A percentile compares a stretch with the other conserved stretches of the same genome.
phyloP scores from a whole-genome alignment of 1,140 invertebrate species.

The Cyclargus thomasi region DNA sequence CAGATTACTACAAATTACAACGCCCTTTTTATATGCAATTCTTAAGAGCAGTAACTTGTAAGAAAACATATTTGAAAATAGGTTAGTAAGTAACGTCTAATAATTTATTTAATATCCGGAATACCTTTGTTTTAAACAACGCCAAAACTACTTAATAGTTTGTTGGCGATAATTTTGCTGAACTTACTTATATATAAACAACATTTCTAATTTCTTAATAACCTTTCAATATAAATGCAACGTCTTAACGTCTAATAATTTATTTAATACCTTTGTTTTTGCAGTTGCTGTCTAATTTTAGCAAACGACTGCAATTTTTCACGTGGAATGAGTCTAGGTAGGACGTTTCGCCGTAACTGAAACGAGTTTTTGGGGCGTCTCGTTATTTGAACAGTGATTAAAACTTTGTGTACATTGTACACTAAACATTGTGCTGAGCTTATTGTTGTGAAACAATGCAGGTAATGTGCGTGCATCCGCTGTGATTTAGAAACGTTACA shows the following conservation, averaged over 20 bases:
- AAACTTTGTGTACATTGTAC: background rate
- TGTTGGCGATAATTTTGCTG: too few relatives aligned
- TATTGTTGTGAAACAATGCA: background rate
- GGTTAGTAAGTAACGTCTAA: too few relatives aligned
- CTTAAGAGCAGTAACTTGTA: too few relatives aligned
- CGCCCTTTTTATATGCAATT: too few relatives aligned
- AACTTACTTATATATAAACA: too few relatives aligned
- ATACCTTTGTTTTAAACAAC: background rate
- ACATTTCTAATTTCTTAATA: too few relatives aligned
- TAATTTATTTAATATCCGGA: too few relatives aligned
- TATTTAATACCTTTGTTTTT: background rate
- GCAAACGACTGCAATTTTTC: background rate
- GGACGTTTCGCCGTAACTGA: background rate
- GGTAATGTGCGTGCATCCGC: background rate
- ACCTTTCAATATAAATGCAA: too few relatives aligned
- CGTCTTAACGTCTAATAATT: too few relatives aligned
- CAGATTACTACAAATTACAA: too few relatives aligned
- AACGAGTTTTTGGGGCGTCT: background rate
- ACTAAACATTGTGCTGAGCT: background rate
- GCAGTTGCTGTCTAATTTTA: background rate
- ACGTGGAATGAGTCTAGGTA: background rate
- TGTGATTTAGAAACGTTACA: background rate
- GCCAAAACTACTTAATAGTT: too few relatives aligned
- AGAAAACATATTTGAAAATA: too few relatives aligned
- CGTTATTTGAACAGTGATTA: conserved; percentile 1